phyloP scores from a whole-genome alignment of 2,797 vertebrate genomes.

The Tragelaphus oryx region DNA sequence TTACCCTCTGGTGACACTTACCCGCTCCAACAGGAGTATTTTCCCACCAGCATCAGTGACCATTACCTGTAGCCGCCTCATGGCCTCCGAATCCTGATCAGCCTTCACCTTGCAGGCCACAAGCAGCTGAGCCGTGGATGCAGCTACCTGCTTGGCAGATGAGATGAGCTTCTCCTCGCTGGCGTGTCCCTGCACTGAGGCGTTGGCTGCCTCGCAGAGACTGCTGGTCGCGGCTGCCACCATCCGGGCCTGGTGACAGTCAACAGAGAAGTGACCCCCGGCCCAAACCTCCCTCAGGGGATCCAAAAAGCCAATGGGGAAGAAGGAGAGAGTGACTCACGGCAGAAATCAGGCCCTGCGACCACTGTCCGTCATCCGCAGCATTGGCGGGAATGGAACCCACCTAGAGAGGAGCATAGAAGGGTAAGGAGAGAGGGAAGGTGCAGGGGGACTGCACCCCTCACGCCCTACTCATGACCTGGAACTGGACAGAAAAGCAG shows the following conservation, averaged over 20 bases:
- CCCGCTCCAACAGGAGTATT: slow-evolving; percentile 72
- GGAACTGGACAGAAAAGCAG: background rate
- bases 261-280: slow-evolving; percentile 40
- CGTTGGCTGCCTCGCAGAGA: slow-evolving; percentile 98
- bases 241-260: slow-evolving; percentile 89
- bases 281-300: background rate
- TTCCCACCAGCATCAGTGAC: slow-evolving; percentile 70
- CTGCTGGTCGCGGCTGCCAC: slow-evolving; percentile 98
- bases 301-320: background rate
- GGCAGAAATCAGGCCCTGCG: slow-evolving; percentile 97
- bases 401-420: slow-evolving; percentile 83
- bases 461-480: background rate
- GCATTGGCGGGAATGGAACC: slow-evolving; percentile 97
- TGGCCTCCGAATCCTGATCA: slow-evolving; percentile 96
- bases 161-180: slow-evolving; percentile 99
- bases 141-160: slow-evolving; percentile 97
- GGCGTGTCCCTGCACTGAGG: slow-evolving; percentile 96
- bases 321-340: slow-evolving; percentile 83
- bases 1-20: slow-evolving; percentile 57
- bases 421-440: background rate
- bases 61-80: slow-evolving; percentile 95
- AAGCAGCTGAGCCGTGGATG: slow-evolving; percentile 96
- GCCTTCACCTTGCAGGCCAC: slow-evolving; percentile 99
- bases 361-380: slow-evolving; percentile 98
- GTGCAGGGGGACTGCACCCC: background rate